phyloP scores from a whole-genome alignment of 2,797 vertebrate genomes.

The Denticeps clupeoides region DNA sequence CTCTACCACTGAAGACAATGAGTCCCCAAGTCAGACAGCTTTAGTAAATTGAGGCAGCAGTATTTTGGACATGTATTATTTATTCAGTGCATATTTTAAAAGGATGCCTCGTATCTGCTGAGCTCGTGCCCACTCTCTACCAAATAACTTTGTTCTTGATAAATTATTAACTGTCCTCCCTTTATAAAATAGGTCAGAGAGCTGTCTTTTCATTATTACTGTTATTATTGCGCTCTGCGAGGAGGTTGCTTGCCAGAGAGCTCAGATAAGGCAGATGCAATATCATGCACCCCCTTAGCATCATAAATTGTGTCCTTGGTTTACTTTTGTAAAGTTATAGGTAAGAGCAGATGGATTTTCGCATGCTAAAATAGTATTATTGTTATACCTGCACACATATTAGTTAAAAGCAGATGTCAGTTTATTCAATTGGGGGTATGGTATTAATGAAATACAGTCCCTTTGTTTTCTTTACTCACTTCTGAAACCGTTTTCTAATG shows the following conservation, averaged over 20 bases:
- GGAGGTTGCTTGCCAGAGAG: conserved; percentile 29
- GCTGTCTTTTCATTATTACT: conserved; percentile 53
- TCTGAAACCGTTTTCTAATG: conserved; percentile 61
- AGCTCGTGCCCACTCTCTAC: conserved; percentile 58
- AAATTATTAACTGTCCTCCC: conserved; percentile 60
- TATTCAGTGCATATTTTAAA: conserved; percentile 59
- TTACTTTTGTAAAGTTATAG: no score
- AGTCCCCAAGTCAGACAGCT: conserved; percentile 45
- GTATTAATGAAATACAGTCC: no score
- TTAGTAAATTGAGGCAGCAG: conserved; percentile 58
- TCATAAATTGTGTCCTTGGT: no score
- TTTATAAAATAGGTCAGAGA: conserved; percentile 62
- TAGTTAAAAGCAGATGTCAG: no score
- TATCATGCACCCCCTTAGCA: not conserved
- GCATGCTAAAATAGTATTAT: no score
- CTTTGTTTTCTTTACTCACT: conserved; percentile 5
- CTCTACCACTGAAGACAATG: conserved; percentile 49
- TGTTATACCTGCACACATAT: no score
- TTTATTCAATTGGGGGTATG: no score
- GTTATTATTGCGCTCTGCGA: conserved; percentile 44
- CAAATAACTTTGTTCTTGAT: conserved; percentile 65
- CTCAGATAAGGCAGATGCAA: not conserved
- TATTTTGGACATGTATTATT: conserved; percentile 60
- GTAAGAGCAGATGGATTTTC: no score
- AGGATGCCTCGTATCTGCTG: conserved; percentile 54